phyloP scores from a whole-genome alignment of 2,888 invertebrate species.

The Syrphus vitripennis region DNA sequence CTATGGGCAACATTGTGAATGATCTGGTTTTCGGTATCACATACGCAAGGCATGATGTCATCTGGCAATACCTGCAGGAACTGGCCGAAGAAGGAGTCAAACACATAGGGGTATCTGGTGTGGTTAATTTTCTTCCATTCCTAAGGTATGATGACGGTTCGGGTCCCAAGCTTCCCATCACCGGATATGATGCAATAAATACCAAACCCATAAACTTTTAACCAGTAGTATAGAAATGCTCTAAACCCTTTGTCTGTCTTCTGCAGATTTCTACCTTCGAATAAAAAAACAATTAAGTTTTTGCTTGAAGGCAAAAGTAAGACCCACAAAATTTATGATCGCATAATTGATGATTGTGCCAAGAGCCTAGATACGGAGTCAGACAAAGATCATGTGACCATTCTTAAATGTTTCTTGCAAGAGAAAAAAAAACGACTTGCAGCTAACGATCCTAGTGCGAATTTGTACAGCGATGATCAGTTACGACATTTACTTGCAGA shows the following conservation, averaged over 20 bases:
- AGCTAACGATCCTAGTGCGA: constrained; percentile 79
- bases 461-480: constrained; percentile 86
- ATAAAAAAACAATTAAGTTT: constrained; percentile 84
- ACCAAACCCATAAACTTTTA: constrained; percentile 31
- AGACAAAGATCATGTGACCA: constrained; percentile 76
- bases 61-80: constrained; percentile 89
- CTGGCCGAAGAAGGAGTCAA: constrained; percentile 92
- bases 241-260: constrained; percentile 23
- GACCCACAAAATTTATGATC: constrained; percentile 88
- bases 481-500: constrained; percentile 89
- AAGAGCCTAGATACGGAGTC: constrained; percentile 73
- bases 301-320: constrained; percentile 87
- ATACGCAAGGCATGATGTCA: constrained; percentile 86
- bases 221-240: not conserved
- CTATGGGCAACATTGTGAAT: constrained; percentile 89
- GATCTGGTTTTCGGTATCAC: constrained; percentile 89
- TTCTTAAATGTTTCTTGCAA: constrained; percentile 85
- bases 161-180: not conserved
- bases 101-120: constrained; percentile 90
- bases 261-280: constrained; percentile 82
- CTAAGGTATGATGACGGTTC: constrained; percentile 83
- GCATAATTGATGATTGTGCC: constrained; percentile 84
- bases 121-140: constrained; percentile 92
- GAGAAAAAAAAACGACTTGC: constrained; percentile 83
- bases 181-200: constrained; percentile 60